Conservation (phyloP, 2,888 invertebrate genomes). For the Drosophila greeni region DNA sequence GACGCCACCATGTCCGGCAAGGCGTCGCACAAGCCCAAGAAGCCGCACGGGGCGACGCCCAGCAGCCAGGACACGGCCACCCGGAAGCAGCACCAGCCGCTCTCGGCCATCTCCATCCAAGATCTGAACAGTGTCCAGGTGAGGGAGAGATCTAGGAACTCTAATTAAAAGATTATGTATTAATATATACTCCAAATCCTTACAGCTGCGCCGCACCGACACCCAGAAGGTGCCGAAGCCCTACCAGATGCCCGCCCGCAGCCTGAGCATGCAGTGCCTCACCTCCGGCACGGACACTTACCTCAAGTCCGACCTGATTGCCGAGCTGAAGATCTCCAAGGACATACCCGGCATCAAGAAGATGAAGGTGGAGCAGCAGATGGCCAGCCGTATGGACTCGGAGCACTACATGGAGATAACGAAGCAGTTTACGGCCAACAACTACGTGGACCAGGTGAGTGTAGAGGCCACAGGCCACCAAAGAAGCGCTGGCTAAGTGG, state of each 20-base stretch:
- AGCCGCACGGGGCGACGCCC: conserved; percentile 55
- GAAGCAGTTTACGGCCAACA: conserved; percentile 89
- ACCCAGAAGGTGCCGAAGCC: conserved; percentile 87
- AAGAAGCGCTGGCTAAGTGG: conserved; percentile 36
- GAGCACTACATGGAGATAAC: conserved; percentile 90
- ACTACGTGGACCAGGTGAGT: conserved; percentile 93
- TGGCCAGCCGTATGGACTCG: conserved; percentile 90
- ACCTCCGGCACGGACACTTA: conserved; percentile 84
- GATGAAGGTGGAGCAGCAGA: conserved; percentile 92
- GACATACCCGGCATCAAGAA: conserved; percentile 96
- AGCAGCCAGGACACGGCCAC: conserved; percentile 78
- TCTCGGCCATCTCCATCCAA: conserved; percentile 92
- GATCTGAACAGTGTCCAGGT: conserved; percentile 89
- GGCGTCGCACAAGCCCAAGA: conserved; percentile 58
- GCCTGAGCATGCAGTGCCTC: conserved; percentile 87
- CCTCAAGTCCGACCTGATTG: conserved; percentile 91
- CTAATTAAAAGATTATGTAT: accelerated
- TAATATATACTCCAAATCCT: background rate
- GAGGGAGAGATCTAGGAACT: conserved; percentile 11
- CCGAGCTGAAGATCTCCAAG: conserved; percentile 94
- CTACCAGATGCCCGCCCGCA: conserved; percentile 89
- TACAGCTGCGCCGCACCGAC: conserved; percentile 85
- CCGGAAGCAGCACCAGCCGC: conserved; percentile 84
- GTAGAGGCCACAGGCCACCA: no score
- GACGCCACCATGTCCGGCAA: conserved; percentile 76